Evolutionary conservation across 2,797 vertebrate genomes (phyloP).

Genomic region (Taeniopygia guttata): DNA sequence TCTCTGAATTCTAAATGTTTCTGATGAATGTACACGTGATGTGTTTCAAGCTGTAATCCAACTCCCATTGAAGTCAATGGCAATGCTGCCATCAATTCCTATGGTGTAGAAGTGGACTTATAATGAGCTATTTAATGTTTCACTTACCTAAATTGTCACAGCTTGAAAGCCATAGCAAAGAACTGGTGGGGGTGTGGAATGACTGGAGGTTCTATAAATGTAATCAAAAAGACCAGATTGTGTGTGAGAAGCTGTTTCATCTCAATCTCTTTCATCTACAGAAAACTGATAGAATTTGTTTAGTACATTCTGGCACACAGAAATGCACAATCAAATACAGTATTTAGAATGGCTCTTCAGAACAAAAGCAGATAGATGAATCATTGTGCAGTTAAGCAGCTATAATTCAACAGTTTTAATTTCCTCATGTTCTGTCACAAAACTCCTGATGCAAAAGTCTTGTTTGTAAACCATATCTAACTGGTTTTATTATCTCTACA

Average conservation of each 20-base stretch:
- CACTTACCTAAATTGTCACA: conserved; percentile 58
- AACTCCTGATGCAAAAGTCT: not conserved
- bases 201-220: conserved; percentile 33
- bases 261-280: conserved; percentile 45
- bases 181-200: conserved; percentile 10
- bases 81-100: not conserved
- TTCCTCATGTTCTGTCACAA: not conserved
- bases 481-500: not conserved
- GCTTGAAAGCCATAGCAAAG: conserved; percentile 40
- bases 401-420: not conserved
- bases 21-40: not conserved
- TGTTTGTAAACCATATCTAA: not conserved
- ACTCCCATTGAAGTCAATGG: not conserved
- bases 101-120: conserved; percentile 4
- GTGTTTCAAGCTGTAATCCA: not conserved
- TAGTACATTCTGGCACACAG: conserved; percentile 5
- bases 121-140: conserved; percentile 52
- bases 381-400: not conserved
- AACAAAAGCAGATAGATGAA: not conserved
- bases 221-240: conserved; percentile 50
- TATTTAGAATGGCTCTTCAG: not conserved
- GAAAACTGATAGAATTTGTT: conserved; percentile 41
- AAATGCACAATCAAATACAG: not conserved
- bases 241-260: conserved; percentile 45
- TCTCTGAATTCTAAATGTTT: not conserved